A percentile compares a stretch with the other conserved stretches of the same genome.
These are phyloP conservation scores for Coregonus suidteri DNA, from an alignment of 2,797 vertebrate genomes.

Conservation along the genomic window DNA sequence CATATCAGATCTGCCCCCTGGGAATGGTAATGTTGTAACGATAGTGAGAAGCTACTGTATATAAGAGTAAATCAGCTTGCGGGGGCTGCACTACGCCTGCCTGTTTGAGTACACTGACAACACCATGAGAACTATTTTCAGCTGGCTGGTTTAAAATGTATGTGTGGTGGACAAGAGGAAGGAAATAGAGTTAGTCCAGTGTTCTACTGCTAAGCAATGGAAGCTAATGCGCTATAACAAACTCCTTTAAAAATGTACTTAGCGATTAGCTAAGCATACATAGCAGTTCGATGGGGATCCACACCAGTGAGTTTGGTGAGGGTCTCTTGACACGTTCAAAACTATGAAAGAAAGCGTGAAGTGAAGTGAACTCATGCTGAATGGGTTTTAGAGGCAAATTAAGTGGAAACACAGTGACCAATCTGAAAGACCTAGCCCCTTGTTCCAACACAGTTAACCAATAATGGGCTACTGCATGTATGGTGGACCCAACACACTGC, in stretches of 20 bases:
- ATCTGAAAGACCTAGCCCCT: neutral
- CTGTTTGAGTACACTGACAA: neutral
- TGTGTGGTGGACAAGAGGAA: too few relatives aligned
- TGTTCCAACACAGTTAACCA: neutral
- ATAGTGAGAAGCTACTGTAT: neutral
- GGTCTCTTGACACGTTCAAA: too few relatives aligned
- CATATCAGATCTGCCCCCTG: neutral
- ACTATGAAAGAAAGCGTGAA: too few relatives aligned
- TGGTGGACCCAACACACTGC: neutral
- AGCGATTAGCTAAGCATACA: neutral
- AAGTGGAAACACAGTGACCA: neutral
- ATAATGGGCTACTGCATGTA: neutral
- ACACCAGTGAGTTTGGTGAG: too few relatives aligned
- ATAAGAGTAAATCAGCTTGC: neutral
- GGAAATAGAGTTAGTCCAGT: too few relatives aligned
- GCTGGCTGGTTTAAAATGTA: too few relatives aligned
- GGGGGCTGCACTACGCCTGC: neutral
- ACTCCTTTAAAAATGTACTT: neutral
- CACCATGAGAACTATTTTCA: too few relatives aligned
- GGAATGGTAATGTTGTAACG: neutral
- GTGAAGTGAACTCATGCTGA: too few relatives aligned
- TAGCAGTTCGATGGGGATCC: neutral
- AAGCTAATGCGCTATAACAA: neutral
- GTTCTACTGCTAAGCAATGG: too few relatives aligned
- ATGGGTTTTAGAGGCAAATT: too few relatives aligned